Base-by-base conservation (phyloP, 2,888 invertebrate genomes). In the Campoplex capitator region DNA sequence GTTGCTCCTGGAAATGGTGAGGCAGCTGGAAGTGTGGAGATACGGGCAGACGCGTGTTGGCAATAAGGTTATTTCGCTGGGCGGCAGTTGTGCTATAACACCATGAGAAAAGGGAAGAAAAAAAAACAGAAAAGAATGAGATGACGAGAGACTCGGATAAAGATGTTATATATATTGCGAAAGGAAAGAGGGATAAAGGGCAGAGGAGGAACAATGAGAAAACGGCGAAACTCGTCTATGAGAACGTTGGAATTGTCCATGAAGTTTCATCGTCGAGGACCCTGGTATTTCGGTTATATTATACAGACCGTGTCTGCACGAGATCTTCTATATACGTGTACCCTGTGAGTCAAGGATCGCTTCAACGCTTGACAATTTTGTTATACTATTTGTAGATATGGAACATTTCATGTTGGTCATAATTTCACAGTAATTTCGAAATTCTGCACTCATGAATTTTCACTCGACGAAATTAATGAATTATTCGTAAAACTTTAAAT, bases 261-360 rank as follows among this genome's bases (percentile, higher is more conserved):
- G 54, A 83, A 75, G 83, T 77, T 83, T 83, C 23, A 42, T 75
- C 79, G 38, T 23, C 45, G 18, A 71, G 73, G 88, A 89, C 86
- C 81, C 83, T 83, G 86, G 71, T 84, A 86, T 88, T 74, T 85
- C 73, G 67, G 67, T 88, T 42, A 87, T 85, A 89, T 89, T 32
- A 54, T 23, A 48, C 68, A 65, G 62, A 79, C 79, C 54, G 67
- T 48, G 18, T 62, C 32, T 35, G 23, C 23, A 23, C 16, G 68
- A 70, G 32, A 51, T 51, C 42, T 35, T 85, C 89, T 88, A 45
- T 42, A 88, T 16, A 54, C 58, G 38, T 73, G 85, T 89, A 88
- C 91, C 90, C 90, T 89, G 87, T 86, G 90, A 90, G 93, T 91
- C 91, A 91, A 92, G 91, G 91, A 92, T 93, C 92, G 91, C 91